Evolutionary conservation across 35 echinoderm and acorn worm genomes (phyloP).

Genomic region (Acanthaster planci): DNA sequence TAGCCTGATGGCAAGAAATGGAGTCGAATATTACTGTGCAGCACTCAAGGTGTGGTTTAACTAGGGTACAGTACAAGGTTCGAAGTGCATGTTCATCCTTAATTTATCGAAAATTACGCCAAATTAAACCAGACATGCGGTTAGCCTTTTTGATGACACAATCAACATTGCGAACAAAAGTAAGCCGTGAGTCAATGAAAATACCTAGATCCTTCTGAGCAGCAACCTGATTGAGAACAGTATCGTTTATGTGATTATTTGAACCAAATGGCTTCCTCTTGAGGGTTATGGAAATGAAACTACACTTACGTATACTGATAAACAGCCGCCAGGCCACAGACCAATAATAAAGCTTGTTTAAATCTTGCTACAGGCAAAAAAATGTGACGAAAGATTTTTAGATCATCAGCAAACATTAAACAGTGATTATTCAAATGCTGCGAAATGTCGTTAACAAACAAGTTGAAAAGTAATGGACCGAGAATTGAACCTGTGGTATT

Average conservation of each 20-base stretch:
- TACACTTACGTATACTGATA: not conserved
- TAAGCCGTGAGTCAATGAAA: not conserved
- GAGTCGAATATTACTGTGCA: too few species aligned
- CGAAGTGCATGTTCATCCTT: too few species aligned
- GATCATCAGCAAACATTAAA: constrained; percentile 1
- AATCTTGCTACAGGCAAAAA: not conserved
- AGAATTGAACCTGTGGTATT: constrained; percentile 26
- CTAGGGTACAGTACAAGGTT: too few species aligned
- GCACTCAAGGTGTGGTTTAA: too few species aligned
- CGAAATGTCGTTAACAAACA: constrained; percentile 9
- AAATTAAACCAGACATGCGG: too few species aligned
- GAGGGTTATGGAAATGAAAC: not conserved
- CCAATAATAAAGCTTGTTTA: not conserved
- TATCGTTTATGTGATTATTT: too few species aligned
- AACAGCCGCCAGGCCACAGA: not conserved
- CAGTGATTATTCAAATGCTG: not conserved
- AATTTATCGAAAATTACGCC: too few species aligned
- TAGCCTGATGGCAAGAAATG: too few species aligned
- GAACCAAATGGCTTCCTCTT: not conserved
- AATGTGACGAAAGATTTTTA: not conserved
- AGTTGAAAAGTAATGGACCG: constrained; percentile 13
- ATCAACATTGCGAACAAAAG: not conserved
- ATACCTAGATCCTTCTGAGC: not conserved
- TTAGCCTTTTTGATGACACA: too few species aligned
- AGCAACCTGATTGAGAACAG: too few species aligned